phyloP scores from a whole-genome alignment of 2,797 vertebrate genomes.

The Staurois parvus region DNA sequence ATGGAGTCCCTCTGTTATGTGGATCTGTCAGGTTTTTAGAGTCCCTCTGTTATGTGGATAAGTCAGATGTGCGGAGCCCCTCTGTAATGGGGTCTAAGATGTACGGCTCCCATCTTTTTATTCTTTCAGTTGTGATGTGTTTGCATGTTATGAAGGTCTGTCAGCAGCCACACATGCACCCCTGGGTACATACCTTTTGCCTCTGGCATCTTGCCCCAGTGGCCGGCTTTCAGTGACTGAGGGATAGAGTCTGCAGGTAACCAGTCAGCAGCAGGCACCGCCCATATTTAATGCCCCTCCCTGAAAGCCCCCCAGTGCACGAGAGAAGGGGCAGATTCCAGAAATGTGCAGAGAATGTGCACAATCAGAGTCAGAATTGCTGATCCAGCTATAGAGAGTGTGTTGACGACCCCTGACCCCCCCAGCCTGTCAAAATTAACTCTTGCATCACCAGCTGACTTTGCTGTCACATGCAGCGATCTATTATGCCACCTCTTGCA shows the following conservation, averaged over 20 bases:
- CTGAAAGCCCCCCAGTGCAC: conserved; percentile 36
- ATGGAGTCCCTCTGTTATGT: no score
- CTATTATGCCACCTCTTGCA: background rate
- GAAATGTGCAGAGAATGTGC: conserved; percentile 33
- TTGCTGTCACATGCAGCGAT: background rate
- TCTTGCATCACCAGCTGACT: background rate
- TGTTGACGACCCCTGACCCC: background rate
- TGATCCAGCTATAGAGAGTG: conserved; percentile 25
- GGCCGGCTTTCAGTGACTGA: conserved; percentile 15
- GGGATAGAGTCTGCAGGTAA: conserved; percentile 5
- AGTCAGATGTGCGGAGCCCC: no score
- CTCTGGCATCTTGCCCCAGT: conserved; percentile 48
- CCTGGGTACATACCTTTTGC: conserved; percentile 30
- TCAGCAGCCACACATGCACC: background rate
- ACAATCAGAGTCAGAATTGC: conserved; percentile 37
- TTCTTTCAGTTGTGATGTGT: no score
- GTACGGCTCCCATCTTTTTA: background rate
- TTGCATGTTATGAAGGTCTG: no score
- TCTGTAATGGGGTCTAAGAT: background rate
- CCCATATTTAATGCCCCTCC: conserved; percentile 42
- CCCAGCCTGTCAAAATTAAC: conserved; percentile 1
- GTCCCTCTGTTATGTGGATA: background rate
- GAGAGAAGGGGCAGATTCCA: conserved; percentile 44
- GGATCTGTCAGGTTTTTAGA: no score
- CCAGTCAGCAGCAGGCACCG: conserved; percentile 18